Conservation (phyloP, 2,888 invertebrate species). For the Phyllotreta cruciferae region DNA sequence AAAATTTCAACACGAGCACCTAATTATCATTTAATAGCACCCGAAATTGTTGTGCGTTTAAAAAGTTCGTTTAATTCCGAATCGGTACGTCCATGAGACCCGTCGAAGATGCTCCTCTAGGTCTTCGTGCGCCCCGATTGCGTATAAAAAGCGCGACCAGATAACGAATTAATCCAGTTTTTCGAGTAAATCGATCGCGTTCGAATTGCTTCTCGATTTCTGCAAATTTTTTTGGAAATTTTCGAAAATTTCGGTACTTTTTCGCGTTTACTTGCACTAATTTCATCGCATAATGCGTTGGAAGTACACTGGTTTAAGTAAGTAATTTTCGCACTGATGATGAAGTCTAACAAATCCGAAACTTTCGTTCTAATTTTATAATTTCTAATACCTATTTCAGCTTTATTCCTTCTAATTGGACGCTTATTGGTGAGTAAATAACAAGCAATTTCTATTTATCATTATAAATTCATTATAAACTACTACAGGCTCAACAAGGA, state of each 20-base stretch:
- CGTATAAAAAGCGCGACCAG: slow-evolving; percentile 35
- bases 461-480: background rate
- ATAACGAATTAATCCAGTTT: slow-evolving; percentile 33
- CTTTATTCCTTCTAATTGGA: slow-evolving; percentile 33
- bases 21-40: too few relatives aligned
- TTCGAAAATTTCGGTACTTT: slow-evolving; percentile 7
- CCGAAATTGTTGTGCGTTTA: too few relatives aligned
- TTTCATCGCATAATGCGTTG: too few relatives aligned
- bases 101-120: slow-evolving; percentile 32
- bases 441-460: too few relatives aligned
- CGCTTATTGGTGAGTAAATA: slow-evolving; percentile 37
- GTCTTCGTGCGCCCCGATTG: slow-evolving; percentile 25
- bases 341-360: background rate
- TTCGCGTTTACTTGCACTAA: background rate
- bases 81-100: too few relatives aligned
- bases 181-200: background rate
- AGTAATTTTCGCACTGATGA: too few relatives aligned
- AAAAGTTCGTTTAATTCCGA: too few relatives aligned
- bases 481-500: slow-evolving; percentile 71
- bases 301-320: too few relatives aligned
- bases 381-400: slow-evolving; percentile 38
- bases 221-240: too few relatives aligned
- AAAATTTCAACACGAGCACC: too few relatives aligned
- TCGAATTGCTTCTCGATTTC: too few relatives aligned
- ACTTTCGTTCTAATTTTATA: background rate